A percentile compares a stretch with the other conserved stretches of the same genome.
phyloP scores from a whole-genome alignment of 2,888 invertebrate species.

The Ornithoptera priamus region DNA sequence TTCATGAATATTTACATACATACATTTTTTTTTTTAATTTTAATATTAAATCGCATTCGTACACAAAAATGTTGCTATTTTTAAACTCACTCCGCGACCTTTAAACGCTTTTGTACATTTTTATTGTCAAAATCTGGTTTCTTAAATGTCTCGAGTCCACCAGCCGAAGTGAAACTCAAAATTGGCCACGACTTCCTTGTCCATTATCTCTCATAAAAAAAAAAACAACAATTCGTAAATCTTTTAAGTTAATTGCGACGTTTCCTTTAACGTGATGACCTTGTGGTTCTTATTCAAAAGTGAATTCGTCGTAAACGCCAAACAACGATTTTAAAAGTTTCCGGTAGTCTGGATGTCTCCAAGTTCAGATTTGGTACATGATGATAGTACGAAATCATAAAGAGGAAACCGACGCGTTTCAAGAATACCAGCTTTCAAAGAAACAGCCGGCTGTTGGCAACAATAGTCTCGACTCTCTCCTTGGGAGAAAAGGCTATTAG shows the following conservation, averaged over 20 bases:
- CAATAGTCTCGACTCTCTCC: too few relatives aligned
- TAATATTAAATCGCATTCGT: not conserved
- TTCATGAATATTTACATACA: too few relatives aligned
- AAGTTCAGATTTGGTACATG: too few relatives aligned
- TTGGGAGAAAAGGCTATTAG: too few relatives aligned
- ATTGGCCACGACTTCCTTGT: constrained; percentile 9
- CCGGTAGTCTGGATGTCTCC: too few relatives aligned
- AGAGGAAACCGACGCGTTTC: too few relatives aligned
- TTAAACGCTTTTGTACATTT: constrained; percentile 13
- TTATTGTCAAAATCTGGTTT: constrained; percentile 23
- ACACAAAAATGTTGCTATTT: not conserved
- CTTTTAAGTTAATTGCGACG: not conserved
- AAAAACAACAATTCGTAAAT: not conserved
- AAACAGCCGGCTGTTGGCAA: too few relatives aligned
- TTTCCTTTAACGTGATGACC: constrained; percentile 1
- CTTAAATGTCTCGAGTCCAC: constrained; percentile 13
- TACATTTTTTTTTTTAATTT: not conserved
- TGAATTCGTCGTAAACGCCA: too few relatives aligned
- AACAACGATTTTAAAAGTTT: too few relatives aligned
- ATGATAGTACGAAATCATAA: too few relatives aligned
- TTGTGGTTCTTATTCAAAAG: not conserved
- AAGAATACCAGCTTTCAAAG: too few relatives aligned
- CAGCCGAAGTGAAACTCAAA: constrained; percentile 5
- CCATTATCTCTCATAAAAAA: not conserved
- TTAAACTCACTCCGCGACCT: not conserved